These are phyloP conservation scores for Dichetophora obliterata DNA, from an alignment of 2,888 invertebrate genomes.

Conservation along the genomic window DNA sequence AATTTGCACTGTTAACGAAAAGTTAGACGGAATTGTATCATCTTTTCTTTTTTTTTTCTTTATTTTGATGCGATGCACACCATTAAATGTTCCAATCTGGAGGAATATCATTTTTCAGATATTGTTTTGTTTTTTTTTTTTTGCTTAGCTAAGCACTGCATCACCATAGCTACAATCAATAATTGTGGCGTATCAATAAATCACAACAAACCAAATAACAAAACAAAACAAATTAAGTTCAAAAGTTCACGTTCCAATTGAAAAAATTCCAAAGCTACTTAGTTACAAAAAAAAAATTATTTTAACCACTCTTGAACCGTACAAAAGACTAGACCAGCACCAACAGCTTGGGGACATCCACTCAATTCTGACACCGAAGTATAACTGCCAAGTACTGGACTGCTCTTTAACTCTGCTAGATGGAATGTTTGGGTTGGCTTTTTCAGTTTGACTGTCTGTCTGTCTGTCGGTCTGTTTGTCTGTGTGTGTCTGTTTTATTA, in stretches of 20 bases:
- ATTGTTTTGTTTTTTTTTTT: too few relatives aligned
- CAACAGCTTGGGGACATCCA: slow-evolving; percentile 31
- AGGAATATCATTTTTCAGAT: neutral
- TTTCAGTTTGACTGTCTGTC: neutral
- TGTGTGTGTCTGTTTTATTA: neutral
- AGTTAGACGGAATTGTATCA: neutral
- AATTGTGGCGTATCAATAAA: slow-evolving; percentile 11
- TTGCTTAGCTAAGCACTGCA: neutral
- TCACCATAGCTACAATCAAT: slow-evolving; percentile 25
- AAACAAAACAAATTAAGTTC: slow-evolving; percentile 8
- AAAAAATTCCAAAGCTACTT: neutral
- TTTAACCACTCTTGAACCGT: neutral
- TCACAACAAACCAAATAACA: slow-evolving; percentile 2
- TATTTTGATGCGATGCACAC: neutral
- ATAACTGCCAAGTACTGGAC: slow-evolving; percentile 38
- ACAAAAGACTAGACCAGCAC: neutral
- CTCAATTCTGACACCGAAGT: slow-evolving; percentile 43
- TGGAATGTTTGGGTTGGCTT: slow-evolving; percentile 20
- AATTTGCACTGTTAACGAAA: slow-evolving; percentile 23
- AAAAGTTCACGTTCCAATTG: slow-evolving; percentile 23
- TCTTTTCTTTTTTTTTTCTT: too few relatives aligned
- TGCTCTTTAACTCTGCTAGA: slow-evolving; percentile 14
- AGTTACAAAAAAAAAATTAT: neutral
- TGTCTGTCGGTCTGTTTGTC: too few relatives aligned
- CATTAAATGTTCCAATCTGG: neutral